Evolutionary conservation across 2,113 vertebrate species (phyloP).

Genomic region (Prinia subflava): DNA sequence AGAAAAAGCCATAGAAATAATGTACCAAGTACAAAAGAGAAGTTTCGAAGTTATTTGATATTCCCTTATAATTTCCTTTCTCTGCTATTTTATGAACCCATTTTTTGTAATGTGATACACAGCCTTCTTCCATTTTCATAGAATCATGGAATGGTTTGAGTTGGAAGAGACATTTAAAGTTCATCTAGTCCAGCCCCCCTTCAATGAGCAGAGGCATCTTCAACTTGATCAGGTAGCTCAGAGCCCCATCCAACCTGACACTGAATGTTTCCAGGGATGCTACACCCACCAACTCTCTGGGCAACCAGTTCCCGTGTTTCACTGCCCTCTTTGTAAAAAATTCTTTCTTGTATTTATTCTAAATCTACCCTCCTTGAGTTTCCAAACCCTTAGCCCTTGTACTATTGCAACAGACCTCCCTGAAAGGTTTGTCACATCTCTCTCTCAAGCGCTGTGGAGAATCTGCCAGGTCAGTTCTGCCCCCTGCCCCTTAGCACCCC

Average conservation of each 20-base stretch:
- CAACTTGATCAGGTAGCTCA: not conserved
- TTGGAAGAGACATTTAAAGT: not conserved
- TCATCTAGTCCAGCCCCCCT: not conserved
- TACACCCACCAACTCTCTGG: not conserved
- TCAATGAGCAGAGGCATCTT: not conserved
- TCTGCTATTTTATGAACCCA: not conserved
- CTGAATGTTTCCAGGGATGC: not conserved
- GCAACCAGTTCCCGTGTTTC: not conserved
- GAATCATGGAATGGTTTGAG: not conserved
- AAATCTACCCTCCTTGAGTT: not conserved
- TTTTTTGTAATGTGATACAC: not conserved
- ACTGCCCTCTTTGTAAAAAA: not conserved
- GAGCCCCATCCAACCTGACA: not conserved
- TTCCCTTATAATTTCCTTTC: not conserved
- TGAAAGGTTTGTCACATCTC: not conserved
- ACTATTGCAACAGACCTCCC: rapidly evolving
- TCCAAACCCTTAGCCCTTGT: not conserved
- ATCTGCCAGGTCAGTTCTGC: not conserved
- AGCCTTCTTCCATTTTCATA: not conserved
- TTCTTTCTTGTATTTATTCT: not conserved
- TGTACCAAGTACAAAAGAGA: not conserved
- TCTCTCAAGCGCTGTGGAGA: not conserved
- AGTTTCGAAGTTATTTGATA: not conserved
- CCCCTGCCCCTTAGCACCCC: not conserved
- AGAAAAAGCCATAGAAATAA: not conserved